Evolutionary conservation across 1,140 invertebrate genomes (phyloP).

Genomic region (Microplitis demolitor): DNA sequence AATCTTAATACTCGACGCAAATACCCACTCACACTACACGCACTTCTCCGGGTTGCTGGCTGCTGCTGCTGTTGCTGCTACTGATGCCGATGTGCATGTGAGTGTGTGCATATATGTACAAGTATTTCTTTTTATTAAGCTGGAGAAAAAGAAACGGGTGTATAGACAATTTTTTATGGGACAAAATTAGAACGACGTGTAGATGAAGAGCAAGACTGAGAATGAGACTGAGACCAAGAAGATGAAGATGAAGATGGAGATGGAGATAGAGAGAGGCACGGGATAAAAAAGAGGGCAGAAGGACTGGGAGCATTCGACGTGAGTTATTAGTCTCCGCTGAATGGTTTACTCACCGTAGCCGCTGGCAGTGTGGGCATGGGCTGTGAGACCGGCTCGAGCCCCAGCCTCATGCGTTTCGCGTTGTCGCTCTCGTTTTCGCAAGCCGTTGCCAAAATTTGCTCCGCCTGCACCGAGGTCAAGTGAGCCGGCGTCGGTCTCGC

Average conservation of each 20-base stretch:
- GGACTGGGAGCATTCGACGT: background rate
- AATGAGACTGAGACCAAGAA: background rate
- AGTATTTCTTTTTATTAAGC: too few species aligned
- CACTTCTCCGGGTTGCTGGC: too few species aligned
- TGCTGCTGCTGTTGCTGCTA: too few species aligned
- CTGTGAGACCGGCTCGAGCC: constrained; percentile 91
- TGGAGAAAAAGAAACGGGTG: background rate
- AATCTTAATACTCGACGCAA: too few species aligned
- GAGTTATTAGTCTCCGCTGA: constrained; percentile 19
- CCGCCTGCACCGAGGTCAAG: constrained; percentile 93
- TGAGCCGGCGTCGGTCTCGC: constrained; percentile 92
- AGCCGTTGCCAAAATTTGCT: constrained; percentile 92
- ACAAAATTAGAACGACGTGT: constrained; percentile 27
- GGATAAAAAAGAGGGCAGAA: too few species aligned
- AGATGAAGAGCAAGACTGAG: background rate
- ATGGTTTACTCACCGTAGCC: constrained; percentile 59
- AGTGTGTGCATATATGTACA: too few species aligned
- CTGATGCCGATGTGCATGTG: too few species aligned
- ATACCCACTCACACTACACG: too few species aligned
- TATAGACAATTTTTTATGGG: constrained; percentile 28
- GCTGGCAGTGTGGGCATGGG: constrained; percentile 75
- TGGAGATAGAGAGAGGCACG: background rate
- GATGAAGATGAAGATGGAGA: background rate
- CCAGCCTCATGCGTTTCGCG: constrained; percentile 93
- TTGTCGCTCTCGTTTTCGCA: constrained; percentile 97